Evolutionary conservation across 2,797 vertebrate species (phyloP).

Genomic region (Enteromius anoplus): DNA sequence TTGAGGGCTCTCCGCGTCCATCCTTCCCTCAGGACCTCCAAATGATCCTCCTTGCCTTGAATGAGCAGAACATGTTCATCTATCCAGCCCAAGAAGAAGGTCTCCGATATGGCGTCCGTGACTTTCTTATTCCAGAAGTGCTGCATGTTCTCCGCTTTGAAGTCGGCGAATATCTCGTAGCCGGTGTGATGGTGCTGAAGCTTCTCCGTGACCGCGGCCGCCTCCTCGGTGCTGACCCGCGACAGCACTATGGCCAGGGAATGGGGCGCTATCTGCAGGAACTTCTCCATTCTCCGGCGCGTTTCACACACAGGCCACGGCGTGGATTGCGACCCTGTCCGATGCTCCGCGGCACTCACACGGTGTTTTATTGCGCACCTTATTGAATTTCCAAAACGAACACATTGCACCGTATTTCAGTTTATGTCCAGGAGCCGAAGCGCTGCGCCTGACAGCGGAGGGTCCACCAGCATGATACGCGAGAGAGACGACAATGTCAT

Average conservation of each 20-base stretch:
- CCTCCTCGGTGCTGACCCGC: constrained; percentile 64
- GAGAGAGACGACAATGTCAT: constrained; percentile 37
- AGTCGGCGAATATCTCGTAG: constrained; percentile 93
- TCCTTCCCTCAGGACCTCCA: constrained; percentile 89
- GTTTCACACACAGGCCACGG: constrained; percentile 49
- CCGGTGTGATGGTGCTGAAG: constrained; percentile 83
- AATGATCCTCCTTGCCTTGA: constrained; percentile 88
- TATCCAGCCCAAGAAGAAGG: constrained; percentile 96
- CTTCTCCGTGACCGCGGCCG: constrained; percentile 58
- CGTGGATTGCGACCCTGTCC: constrained; percentile 37
- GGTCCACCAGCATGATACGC: constrained; percentile 43
- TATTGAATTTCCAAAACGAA: constrained; percentile 54
- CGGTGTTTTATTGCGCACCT: constrained; percentile 60
- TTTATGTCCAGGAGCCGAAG: constrained; percentile 41
- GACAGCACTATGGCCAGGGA: constrained; percentile 91
- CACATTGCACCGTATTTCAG: constrained; percentile 55
- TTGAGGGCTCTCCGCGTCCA: constrained; percentile 89
- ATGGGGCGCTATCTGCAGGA: constrained; percentile 88
- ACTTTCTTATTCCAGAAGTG: constrained; percentile 94
- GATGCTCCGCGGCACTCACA: constrained; percentile 45
- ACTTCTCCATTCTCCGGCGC: constrained; percentile 78
- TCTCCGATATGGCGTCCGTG: constrained; percentile 87
- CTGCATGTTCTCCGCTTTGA: constrained; percentile 95
- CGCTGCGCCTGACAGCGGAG: constrained; percentile 42
- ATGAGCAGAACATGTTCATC: constrained; percentile 92